These are phyloP conservation scores for Siniperca obscura DNA, from an alignment of 2,797 vertebrate genomes.

Conservation along the genomic window DNA sequence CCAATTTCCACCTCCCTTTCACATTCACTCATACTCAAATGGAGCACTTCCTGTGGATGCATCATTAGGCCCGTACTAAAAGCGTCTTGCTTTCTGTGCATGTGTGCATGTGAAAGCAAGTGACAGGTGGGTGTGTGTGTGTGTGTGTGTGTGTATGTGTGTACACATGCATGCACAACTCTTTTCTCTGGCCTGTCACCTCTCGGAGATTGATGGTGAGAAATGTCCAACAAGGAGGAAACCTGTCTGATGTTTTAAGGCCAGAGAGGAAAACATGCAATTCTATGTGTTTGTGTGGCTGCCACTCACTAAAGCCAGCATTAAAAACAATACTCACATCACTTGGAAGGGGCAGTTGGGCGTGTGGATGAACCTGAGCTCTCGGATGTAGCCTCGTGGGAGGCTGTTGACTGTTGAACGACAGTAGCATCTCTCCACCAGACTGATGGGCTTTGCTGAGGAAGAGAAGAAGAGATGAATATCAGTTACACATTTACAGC, in stretches of 20 bases:
- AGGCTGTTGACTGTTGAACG: conserved; percentile 82
- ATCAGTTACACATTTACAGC: conserved; percentile 10
- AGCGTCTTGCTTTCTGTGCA: conserved; percentile 43
- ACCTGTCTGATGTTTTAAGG: conserved; percentile 57
- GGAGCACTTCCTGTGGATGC: conserved; percentile 64
- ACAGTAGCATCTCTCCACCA: conserved; percentile 88
- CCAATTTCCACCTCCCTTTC: conserved; percentile 56
- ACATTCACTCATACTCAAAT: conserved; percentile 40
- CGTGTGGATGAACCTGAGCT: conserved; percentile 86
- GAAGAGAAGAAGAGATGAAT: conserved; percentile 11
- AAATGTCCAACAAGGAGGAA: conserved; percentile 77
- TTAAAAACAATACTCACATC: conserved; percentile 82
- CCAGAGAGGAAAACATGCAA: conserved; percentile 40
- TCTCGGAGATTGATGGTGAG: conserved; percentile 87
- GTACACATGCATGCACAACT: conserved; percentile 70
- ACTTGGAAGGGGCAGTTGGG: conserved; percentile 90
- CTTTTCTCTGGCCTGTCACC: conserved; percentile 83
- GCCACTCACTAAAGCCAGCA: conserved; percentile 7
- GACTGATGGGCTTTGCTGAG: conserved; percentile 86
- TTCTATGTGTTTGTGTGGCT: conserved; percentile 11
- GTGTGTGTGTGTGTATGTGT: conserved; percentile 66
- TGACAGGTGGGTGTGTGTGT: conserved; percentile 75
- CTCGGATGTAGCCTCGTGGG: conserved; percentile 79
- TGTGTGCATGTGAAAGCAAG: conserved; percentile 56
- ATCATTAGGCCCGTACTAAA: conserved; percentile 43